phyloP scores from a whole-genome alignment of 23 tunicate species.

The Ascidia mentula region DNA sequence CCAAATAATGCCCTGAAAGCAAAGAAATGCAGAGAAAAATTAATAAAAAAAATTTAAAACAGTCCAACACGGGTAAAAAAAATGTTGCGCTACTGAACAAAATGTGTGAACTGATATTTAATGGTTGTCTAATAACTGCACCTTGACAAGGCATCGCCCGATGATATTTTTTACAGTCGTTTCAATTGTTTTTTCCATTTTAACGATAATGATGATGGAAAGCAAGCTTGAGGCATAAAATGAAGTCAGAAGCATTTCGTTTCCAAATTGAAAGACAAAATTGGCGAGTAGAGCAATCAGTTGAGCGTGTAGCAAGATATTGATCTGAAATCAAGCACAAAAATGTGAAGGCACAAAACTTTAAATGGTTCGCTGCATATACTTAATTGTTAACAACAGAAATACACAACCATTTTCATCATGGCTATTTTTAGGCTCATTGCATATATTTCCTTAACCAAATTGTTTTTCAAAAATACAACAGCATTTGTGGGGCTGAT shows the following conservation, averaged over 20 bases:
- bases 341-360: too few relatives aligned
- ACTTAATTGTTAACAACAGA: too few relatives aligned
- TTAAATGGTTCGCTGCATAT: too few relatives aligned
- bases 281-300: slow-evolving; percentile 75
- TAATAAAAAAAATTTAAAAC: neutral
- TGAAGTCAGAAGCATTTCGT: slow-evolving; percentile 96
- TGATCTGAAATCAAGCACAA: slow-evolving; percentile 66
- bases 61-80: neutral
- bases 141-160: slow-evolving; percentile 64
- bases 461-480: too few relatives aligned
- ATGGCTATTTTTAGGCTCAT: too few relatives aligned
- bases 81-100: neutral
- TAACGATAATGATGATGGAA: slow-evolving; percentile 49
- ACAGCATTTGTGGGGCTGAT: too few relatives aligned
- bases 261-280: slow-evolving; percentile 95
- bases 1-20: slow-evolving; percentile 61
- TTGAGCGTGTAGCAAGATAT: slow-evolving; percentile 88
- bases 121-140: too few relatives aligned
- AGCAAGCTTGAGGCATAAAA: slow-evolving; percentile 96
- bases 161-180: slow-evolving; percentile 38
- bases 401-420: too few relatives aligned
- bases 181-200: slow-evolving; percentile 68
- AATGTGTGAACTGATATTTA: too few relatives aligned
- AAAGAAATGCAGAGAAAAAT: neutral
- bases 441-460: too few relatives aligned